Evolutionary conservation across 2,113 vertebrate genomes (phyloP).

Genomic region (Steatornis caripensis): DNA sequence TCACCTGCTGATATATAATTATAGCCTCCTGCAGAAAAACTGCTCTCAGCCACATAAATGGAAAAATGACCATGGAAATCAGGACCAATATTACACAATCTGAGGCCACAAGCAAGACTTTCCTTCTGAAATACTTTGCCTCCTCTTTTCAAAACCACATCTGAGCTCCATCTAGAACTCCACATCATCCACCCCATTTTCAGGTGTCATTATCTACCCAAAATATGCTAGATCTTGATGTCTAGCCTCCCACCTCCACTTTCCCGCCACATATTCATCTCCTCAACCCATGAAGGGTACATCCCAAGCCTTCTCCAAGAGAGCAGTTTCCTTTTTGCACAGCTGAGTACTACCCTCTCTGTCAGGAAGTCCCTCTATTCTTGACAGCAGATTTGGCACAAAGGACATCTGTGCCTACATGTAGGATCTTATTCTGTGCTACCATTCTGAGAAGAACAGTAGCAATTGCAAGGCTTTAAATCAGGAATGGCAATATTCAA

Average conservation of each 20-base stretch:
- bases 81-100: not conserved
- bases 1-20: not conserved
- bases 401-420: not conserved
- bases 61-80: not conserved
- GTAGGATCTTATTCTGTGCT: not conserved
- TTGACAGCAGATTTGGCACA: not conserved
- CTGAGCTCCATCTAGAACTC: not conserved
- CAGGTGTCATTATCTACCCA: not conserved
- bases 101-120: not conserved
- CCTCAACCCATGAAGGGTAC: not conserved
- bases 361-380: not conserved
- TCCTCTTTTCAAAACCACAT: not conserved
- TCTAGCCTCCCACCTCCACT: not conserved
- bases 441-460: not conserved
- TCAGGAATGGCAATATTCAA: not conserved
- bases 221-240: not conserved
- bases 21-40: not conserved
- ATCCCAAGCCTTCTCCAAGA: not conserved
- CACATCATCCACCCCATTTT: not conserved
- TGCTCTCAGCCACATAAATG: not conserved
- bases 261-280: not conserved
- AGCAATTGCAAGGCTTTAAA: not conserved
- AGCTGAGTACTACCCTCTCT: not conserved
- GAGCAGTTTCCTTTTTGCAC: not conserved
- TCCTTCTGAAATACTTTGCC: not conserved